Evolutionary conservation across 2,113 vertebrate genomes (phyloP).

Genomic region (Pachypanchax playfairii): DNA sequence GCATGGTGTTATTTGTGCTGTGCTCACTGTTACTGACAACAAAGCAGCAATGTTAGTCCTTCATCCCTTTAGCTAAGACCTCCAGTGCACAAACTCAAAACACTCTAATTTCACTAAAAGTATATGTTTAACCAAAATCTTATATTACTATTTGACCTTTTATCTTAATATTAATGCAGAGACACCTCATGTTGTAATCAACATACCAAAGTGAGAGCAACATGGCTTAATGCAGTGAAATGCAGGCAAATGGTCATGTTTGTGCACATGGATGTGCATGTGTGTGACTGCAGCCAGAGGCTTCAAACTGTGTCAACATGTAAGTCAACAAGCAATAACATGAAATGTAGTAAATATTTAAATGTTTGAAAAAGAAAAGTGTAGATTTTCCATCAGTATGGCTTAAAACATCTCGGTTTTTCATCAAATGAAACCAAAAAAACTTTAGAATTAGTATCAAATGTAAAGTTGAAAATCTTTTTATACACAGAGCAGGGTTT

Average conservation of each 20-base stretch:
- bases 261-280: constrained; percentile 11
- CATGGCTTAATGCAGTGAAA: constrained; percentile 29
- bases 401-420: background rate
- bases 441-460: too few species aligned
- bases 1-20: background rate
- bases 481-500: too few species aligned
- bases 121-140: background rate
- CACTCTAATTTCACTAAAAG: background rate
- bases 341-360: too few species aligned
- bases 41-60: background rate
- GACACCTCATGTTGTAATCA: constrained; percentile 34
- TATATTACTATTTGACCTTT: background rate
- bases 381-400: background rate
- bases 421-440: too few species aligned
- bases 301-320: constrained; percentile 11
- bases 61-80: too few species aligned
- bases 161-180: constrained; percentile 12
- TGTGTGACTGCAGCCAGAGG: constrained; percentile 60
- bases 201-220: constrained; percentile 55
- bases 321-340: background rate
- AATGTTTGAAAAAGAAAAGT: too few species aligned
- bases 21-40: background rate
- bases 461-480: too few species aligned
- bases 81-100: background rate
- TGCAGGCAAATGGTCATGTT: constrained; percentile 6